phyloP scores from a whole-genome alignment of 2,797 vertebrate species.

The Rhyacichthys aspro region DNA sequence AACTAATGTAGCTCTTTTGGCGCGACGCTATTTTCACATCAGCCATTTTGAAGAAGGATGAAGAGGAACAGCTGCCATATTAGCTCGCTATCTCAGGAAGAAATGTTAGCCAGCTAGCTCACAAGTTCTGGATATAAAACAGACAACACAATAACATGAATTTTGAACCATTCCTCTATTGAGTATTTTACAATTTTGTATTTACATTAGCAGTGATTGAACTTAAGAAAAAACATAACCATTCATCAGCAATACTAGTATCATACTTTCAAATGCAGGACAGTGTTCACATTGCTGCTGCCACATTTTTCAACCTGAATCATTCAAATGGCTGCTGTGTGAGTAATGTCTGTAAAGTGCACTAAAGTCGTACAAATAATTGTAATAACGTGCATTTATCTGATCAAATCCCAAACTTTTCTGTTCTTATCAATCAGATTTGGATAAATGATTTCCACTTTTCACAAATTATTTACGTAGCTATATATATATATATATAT shows the following conservation, averaged over 20 bases:
- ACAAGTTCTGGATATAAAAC: slow-evolving; percentile 8
- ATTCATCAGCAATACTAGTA: not conserved
- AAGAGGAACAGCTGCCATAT: slow-evolving; percentile 20
- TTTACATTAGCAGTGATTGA: too few species aligned
- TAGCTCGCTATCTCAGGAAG: slow-evolving; percentile 57
- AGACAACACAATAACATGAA: not conserved
- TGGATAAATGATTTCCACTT: not conserved
- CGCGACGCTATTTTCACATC: slow-evolving; percentile 47
- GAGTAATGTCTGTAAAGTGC: slow-evolving; percentile 42
- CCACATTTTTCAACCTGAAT: not conserved
- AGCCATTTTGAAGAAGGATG: slow-evolving; percentile 47
- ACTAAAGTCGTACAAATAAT: slow-evolving; percentile 8
- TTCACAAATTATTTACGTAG: not conserved
- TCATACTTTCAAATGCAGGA: not conserved
- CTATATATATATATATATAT: slow-evolving; percentile 37
- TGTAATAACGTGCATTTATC: not conserved
- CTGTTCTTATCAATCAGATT: slow-evolving; percentile 4
- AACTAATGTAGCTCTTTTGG: not conserved
- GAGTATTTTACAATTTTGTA: too few species aligned
- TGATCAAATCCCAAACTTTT: slow-evolving; percentile 9
- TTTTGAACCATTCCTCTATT: too few species aligned
- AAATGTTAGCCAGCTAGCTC: slow-evolving; percentile 27
- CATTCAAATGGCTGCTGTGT: slow-evolving; percentile 47
- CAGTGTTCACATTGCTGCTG: not conserved
- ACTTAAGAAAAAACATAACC: not conserved